These are phyloP conservation scores for Xestia xanthographa DNA, from an alignment of 2,888 invertebrate genomes.

Conservation along the genomic window DNA sequence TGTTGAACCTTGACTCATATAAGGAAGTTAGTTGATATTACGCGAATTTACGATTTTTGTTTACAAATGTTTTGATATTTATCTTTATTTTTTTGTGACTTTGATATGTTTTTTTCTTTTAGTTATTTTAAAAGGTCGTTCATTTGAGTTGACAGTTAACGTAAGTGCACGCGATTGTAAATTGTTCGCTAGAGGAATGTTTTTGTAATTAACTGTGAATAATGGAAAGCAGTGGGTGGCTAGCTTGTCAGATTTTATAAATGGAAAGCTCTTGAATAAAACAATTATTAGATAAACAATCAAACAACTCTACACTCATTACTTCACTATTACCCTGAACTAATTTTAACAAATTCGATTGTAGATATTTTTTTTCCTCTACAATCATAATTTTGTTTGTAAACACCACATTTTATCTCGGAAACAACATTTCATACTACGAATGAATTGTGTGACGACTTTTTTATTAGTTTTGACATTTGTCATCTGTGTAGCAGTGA, in stretches of 20 bases:
- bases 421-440: conserved; percentile 8
- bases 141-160: not conserved
- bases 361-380: not conserved
- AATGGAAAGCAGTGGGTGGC: not conserved
- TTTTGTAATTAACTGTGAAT: conserved; percentile 29
- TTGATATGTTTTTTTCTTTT: not conserved
- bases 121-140: not conserved
- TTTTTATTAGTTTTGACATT: conserved; percentile 23
- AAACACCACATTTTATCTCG: conserved; percentile 16
- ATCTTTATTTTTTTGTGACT: not conserved
- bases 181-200: conserved; percentile 5
- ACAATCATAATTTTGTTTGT: conserved; percentile 32
- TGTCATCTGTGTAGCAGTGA: conserved; percentile 21
- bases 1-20: conserved; percentile 41
- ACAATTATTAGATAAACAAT: not conserved
- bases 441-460: conserved; percentile 17
- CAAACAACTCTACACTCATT: not conserved
- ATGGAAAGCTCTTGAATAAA: not conserved
- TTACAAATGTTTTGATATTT: conserved; percentile 1
- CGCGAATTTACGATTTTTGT: conserved; percentile 5
- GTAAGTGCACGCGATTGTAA: not conserved
- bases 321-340: not conserved
- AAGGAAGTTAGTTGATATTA: conserved; percentile 30
- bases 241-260: conserved; percentile 6
- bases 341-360: not conserved